Percentiles rank a stretch among this genome's conserved stretches.
phyloP scores from a whole-genome alignment of 2,797 vertebrate genomes.

The Danionella dracula region DNA sequence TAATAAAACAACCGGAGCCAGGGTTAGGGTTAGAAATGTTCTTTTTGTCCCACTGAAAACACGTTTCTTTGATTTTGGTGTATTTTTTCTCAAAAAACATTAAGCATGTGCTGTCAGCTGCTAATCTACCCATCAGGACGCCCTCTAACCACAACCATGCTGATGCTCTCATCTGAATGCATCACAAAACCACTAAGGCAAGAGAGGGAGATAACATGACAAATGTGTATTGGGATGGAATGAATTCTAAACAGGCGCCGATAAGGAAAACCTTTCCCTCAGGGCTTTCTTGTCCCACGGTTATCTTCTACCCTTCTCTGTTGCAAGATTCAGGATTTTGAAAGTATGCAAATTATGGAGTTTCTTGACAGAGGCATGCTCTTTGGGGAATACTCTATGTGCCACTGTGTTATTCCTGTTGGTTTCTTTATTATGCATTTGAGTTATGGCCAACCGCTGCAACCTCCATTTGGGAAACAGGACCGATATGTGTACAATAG shows the following conservation, averaged over 20 bases:
- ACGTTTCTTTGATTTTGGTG: too few relatives aligned
- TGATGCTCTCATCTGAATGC: too few relatives aligned
- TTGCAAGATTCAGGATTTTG: background rate
- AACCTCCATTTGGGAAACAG: background rate
- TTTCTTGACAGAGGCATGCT: slow-evolving; percentile 4
- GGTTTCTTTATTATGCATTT: background rate
- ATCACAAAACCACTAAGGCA: background rate
- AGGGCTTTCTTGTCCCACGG: background rate
- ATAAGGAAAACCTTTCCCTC: slow-evolving; percentile 5
- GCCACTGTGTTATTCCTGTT: slow-evolving; percentile 7
- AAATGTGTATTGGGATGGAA: slow-evolving; percentile 14
- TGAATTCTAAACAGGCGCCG: slow-evolving; percentile 24
- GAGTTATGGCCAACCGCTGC: slow-evolving; percentile 1
- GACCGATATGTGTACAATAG: background rate
- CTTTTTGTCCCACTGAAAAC: too few relatives aligned
- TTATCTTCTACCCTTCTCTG: slow-evolving; percentile 6
- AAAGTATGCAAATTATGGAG: background rate
- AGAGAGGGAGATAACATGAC: slow-evolving; percentile 15
- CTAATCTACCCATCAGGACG: background rate
- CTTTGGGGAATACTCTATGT: background rate
- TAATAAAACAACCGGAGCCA: too few relatives aligned
- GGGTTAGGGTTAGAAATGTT: too few relatives aligned
- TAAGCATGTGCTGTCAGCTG: background rate
- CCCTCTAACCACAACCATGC: background rate
- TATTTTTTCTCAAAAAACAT: too few relatives aligned